Evolutionary conservation across 2,113 vertebrate genomes (phyloP).

Genomic region (Megaceryle maxima): DNA sequence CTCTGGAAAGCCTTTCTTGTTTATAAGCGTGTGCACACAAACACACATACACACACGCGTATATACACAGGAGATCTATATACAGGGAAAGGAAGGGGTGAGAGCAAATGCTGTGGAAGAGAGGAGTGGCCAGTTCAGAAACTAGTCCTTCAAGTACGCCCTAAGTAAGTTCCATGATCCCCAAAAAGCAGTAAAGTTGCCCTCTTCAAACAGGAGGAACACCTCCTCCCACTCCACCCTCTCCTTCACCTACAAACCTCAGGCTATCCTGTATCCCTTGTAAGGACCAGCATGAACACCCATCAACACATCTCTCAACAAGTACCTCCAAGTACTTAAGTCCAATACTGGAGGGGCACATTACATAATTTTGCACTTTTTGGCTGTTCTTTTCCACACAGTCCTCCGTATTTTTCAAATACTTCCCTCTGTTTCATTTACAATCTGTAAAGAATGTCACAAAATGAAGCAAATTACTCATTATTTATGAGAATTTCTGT

Average conservation of each 20-base stretch:
- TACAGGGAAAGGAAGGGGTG: not conserved
- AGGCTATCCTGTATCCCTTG: too few species aligned
- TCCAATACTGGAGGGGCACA: not conserved
- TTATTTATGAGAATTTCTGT: not conserved
- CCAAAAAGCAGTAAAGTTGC: not conserved
- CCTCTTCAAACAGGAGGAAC: not conserved
- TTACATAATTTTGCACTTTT: not conserved
- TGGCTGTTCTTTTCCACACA: not conserved
- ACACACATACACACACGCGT: too few species aligned
- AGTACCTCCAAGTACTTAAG: not conserved
- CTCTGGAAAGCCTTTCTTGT: not conserved
- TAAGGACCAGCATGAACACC: not conserved
- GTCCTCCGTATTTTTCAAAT: not conserved
- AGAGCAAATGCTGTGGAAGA: not conserved
- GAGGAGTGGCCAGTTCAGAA: not conserved
- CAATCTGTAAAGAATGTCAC: not conserved
- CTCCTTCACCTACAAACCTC: not conserved
- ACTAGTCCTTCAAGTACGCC: not conserved
- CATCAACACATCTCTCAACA: not conserved
- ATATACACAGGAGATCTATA: not conserved
- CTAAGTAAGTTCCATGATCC: not conserved
- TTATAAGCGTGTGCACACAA: not conserved
- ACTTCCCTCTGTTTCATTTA: not conserved
- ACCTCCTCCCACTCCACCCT: not conserved
- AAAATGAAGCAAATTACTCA: slow-evolving; percentile 6